A percentile compares a stretch with the other conserved stretches of the same genome.
phyloP scores from a whole-genome alignment of 2,113 vertebrate genomes.

The Fulica atra region DNA sequence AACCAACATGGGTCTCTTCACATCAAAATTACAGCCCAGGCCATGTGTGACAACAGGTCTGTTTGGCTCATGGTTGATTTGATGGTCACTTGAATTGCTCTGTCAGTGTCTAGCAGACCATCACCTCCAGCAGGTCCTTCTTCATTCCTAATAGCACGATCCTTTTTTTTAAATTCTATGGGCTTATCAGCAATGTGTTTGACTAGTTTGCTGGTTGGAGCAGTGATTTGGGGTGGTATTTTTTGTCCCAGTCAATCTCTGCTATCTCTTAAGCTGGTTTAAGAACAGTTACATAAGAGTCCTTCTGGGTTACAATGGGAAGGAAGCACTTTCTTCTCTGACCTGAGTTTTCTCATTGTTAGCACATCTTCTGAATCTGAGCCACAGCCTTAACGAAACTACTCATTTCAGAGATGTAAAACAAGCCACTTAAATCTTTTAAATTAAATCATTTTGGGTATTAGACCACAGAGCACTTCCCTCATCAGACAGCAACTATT shows the following conservation, averaged over 20 bases:
- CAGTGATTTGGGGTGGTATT: too few relatives aligned
- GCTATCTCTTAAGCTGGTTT: background rate
- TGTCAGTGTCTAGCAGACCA: background rate
- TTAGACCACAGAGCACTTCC: background rate
- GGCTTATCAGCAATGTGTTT: background rate
- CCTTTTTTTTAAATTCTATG: background rate
- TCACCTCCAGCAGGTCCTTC: background rate
- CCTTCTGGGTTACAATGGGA: background rate
- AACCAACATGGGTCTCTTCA: background rate
- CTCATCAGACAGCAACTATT: background rate
- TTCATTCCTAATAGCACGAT: background rate
- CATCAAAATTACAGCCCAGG: background rate
- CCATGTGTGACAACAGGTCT: background rate
- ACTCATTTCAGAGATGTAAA: background rate
- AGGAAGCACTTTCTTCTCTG: background rate
- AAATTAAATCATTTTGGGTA: background rate
- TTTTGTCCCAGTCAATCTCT: background rate
- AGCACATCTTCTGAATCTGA: background rate
- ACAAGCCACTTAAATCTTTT: background rate
- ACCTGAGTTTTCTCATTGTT: background rate
- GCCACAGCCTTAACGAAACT: background rate
- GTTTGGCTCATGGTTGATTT: background rate
- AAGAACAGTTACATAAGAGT: background rate
- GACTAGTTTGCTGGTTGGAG: too few relatives aligned
- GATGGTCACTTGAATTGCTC: background rate